Evolutionary conservation across 1,140 invertebrate species (phyloP).

Genomic region (Paraescarpia echinospica): DNA sequence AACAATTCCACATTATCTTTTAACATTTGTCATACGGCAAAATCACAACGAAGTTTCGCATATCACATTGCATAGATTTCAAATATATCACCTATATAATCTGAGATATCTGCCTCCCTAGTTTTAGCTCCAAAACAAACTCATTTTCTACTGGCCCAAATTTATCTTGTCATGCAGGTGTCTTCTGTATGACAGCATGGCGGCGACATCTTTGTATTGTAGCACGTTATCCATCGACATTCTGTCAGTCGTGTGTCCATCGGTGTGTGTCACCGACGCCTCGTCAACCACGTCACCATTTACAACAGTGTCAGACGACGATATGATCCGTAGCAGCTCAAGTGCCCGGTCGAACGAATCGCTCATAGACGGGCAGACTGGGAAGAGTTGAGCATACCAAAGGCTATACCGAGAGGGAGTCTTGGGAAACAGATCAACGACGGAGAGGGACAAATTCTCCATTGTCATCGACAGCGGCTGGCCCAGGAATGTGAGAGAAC

Average conservation of each 20-base stretch:
- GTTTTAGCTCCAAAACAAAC: not conserved
- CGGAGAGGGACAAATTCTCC: constrained; percentile 21
- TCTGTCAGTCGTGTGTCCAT: not conserved
- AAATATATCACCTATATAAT: not conserved
- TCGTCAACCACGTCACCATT: not conserved
- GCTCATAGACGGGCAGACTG: constrained; percentile 42
- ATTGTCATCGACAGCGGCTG: constrained; percentile 36
- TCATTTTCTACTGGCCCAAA: not conserved
- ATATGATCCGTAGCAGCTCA: constrained; percentile 26
- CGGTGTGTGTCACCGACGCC: constrained; percentile 36
- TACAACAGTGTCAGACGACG: constrained; percentile 22
- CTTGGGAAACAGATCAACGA: constrained; percentile 18
- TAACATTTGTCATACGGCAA: not conserved
- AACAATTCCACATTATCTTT: not conserved
- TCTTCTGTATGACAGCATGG: constrained; percentile 47
- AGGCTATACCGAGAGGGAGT: constrained; percentile 36
- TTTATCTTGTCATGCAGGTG: constrained; percentile 27
- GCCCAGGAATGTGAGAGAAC: constrained; percentile 41
- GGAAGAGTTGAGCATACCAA: constrained; percentile 56
- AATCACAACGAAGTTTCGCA: not conserved
- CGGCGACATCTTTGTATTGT: constrained; percentile 41
- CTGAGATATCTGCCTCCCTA: not conserved
- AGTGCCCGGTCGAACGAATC: constrained; percentile 49
- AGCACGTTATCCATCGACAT: constrained; percentile 45
- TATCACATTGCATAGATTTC: not conserved